A percentile compares a stretch with the other conserved stretches of the same genome.
These are phyloP conservation scores for Asteroscopus sphinx DNA, from an alignment of 2,888 invertebrate species.

Conservation along the genomic window DNA sequence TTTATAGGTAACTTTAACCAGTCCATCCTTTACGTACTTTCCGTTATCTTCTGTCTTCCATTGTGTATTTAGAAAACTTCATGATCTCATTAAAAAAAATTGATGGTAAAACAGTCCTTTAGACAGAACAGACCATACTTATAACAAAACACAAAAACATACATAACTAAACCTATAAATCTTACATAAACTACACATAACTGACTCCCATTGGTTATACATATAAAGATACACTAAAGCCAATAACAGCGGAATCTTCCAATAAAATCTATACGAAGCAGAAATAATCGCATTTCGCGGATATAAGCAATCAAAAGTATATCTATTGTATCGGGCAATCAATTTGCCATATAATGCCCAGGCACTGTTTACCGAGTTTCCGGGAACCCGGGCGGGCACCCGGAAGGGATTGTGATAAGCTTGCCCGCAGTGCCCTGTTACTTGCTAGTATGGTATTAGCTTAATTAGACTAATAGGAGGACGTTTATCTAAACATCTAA, in stretches of 20 bases:
- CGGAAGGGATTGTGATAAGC: constrained; percentile 49
- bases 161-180: not conserved
- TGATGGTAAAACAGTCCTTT: too few species aligned
- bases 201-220: not conserved
- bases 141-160: not conserved
- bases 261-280: constrained; percentile 22
- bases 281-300: constrained; percentile 34
- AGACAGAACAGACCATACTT: too few species aligned
- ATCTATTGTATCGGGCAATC: constrained; percentile 46
- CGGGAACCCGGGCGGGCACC: too few species aligned
- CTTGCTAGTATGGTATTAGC: constrained; percentile 5
- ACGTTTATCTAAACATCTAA: too few species aligned
- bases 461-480: constrained; percentile 29
- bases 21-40: too few species aligned
- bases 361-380: constrained; percentile 40
- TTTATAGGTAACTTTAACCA: too few species aligned
- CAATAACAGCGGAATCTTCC: constrained; percentile 17
- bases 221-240: constrained; percentile 7
- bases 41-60: too few species aligned
- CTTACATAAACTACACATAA: not conserved
- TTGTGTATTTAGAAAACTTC: too few species aligned
- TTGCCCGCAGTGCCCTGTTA: constrained; percentile 25
- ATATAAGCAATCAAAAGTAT: constrained; percentile 46
- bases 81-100: too few species aligned
- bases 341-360: constrained; percentile 49